phyloP scores from a whole-genome alignment of 2,113 vertebrate species.

The Plestiodon gilberti region DNA sequence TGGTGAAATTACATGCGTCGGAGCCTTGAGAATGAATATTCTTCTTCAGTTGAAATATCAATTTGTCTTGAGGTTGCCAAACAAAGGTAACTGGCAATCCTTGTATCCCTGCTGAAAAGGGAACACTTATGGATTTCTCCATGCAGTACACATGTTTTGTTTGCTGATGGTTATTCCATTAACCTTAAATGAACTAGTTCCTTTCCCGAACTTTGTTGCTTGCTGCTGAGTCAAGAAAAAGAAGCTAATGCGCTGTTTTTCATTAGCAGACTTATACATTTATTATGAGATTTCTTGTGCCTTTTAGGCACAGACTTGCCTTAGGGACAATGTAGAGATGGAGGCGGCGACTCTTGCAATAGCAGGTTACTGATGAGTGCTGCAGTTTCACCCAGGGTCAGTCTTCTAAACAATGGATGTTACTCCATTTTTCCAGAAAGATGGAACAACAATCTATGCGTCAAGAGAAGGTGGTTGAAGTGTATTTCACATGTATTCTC shows the following conservation, averaged over 20 bases:
- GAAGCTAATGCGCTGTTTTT: neutral
- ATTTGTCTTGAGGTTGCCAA: neutral
- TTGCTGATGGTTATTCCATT: neutral
- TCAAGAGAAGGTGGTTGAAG: neutral
- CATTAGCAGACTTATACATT: neutral
- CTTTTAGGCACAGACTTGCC: neutral
- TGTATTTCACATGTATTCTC: neutral
- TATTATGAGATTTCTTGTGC: neutral
- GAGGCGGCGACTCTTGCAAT: neutral
- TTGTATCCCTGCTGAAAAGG: neutral
- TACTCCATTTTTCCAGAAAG: neutral
- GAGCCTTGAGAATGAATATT: neutral
- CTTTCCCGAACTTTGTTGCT: neutral
- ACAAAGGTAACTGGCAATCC: neutral
- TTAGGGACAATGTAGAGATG: neutral
- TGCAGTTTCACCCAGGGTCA: neutral
- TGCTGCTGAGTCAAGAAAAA: neutral
- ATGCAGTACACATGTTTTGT: neutral
- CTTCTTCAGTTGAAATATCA: neutral
- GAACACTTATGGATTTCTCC: neutral
- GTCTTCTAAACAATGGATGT: neutral
- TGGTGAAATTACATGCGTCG: accelerated
- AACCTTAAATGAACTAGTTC: neutral
- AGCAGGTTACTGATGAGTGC: too few species aligned
- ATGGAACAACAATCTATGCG: neutral